These are phyloP conservation scores for Gymnarchus niloticus DNA, from an alignment of 2,113 vertebrate genomes.

Conservation along the genomic window DNA sequence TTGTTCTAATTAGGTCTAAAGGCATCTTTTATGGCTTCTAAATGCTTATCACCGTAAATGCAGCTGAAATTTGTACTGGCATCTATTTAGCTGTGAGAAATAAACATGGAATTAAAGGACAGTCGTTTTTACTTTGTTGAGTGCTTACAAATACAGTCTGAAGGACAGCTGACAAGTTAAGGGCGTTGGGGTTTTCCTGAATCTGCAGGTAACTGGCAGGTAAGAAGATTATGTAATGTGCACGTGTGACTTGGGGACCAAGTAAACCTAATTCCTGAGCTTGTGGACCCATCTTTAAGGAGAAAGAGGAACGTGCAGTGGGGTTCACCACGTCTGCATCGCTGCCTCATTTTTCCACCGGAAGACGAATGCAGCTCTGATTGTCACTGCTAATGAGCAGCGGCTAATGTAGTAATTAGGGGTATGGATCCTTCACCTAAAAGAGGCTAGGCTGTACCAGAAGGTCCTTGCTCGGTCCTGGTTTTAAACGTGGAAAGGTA, in stretches of 20 bases:
- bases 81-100: neutral
- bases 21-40: neutral
- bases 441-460: neutral
- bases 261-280: neutral
- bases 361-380: neutral
- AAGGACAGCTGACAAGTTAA: neutral
- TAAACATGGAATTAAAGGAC: neutral
- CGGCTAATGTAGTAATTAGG: neutral
- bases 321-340: neutral
- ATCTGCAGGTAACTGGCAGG: neutral
- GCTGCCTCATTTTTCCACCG: neutral
- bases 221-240: neutral
- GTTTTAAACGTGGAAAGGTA: neutral
- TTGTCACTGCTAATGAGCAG: neutral
- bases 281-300: neutral
- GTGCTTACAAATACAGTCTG: neutral
- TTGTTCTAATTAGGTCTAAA: neutral
- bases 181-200: neutral
- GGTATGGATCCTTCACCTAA: neutral
- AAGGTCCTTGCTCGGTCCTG: neutral
- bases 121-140: neutral
- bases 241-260: neutral
- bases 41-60: neutral
- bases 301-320: neutral
- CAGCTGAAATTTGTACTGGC: neutral